A percentile compares a stretch with the other conserved stretches of the same genome.
Evolutionary conservation across 2,888 invertebrate species (phyloP).

Genomic region (Microctonus aethiopoides): DNA sequence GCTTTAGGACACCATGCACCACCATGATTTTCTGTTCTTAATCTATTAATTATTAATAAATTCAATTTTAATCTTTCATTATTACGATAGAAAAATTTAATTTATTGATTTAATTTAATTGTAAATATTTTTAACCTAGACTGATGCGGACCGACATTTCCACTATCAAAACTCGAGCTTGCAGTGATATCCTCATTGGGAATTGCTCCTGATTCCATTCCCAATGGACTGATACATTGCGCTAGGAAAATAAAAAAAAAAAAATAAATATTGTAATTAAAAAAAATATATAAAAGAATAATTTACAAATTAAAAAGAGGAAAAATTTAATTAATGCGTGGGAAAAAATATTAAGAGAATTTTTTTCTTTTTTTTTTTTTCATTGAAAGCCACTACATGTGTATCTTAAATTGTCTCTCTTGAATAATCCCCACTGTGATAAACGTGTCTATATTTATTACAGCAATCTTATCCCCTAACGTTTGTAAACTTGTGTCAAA

Average conservation of each 20-base stretch:
- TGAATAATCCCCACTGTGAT: background rate
- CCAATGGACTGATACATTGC: constrained; percentile 72
- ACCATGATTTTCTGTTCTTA: constrained; percentile 74
- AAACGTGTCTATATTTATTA: constrained; percentile 3
- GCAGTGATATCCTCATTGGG: constrained; percentile 74
- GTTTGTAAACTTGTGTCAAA: constrained; percentile 20
- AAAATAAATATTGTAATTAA: too few relatives aligned
- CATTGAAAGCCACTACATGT: background rate
- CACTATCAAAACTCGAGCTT: constrained; percentile 74
- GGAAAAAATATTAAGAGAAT: background rate
- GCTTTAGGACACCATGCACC: constrained; percentile 82
- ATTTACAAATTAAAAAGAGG: constrained; percentile 2
- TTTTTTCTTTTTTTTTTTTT: background rate
- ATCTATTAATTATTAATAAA: constrained; percentile 64
- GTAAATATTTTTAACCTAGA: constrained; percentile 69
- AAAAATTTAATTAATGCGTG: background rate
- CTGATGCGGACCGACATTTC: constrained; percentile 74
- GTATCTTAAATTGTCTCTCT: background rate
- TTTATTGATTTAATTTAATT: background rate
- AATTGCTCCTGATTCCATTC: constrained; percentile 75
- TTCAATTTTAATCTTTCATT: background rate
- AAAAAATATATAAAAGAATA: constrained; percentile 31
- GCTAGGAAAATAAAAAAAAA: too few relatives aligned
- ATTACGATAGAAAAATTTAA: constrained; percentile 1
- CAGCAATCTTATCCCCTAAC: background rate